A percentile compares a stretch with the other conserved stretches of the same genome.
Evolutionary conservation across 1,140 invertebrate genomes (phyloP).

Genomic region (Pseudomyrmex gracilis): DNA sequence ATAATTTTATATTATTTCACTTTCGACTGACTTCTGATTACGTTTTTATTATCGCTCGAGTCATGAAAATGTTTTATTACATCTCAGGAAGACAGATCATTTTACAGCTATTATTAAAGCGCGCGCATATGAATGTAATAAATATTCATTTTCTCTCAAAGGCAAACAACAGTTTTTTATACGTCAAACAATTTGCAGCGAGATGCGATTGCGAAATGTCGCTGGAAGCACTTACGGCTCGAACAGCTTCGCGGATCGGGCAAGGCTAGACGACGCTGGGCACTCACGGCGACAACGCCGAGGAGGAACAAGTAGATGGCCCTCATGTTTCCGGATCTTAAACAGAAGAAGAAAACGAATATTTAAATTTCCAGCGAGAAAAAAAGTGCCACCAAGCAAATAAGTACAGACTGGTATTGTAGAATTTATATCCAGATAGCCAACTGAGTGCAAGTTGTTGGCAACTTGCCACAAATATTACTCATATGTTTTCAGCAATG

Average conservation of each 20-base stretch:
- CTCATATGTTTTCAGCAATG: no score
- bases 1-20: neutral
- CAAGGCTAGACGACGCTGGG: slow-evolving; percentile 93
- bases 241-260: slow-evolving; percentile 95
- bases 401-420: no score
- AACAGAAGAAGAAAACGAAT: slow-evolving; percentile 46
- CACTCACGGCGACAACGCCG: slow-evolving; percentile 89
- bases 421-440: no score
- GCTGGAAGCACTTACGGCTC: slow-evolving; percentile 90
- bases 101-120: no score
- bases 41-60: neutral
- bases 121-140: neutral
- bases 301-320: slow-evolving; percentile 87
- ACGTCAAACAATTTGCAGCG: neutral
- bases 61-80: slow-evolving; percentile 15
- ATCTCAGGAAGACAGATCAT: neutral
- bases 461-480: no score
- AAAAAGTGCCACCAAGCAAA: neutral
- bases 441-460: no score
- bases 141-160: neutral
- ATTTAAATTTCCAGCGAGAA: neutral
- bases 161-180: no score
- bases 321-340: slow-evolving; percentile 82
- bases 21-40: neutral
- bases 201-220: slow-evolving; percentile 27